Conservation (phyloP, 2,113 vertebrate species). For the Parotia lawesii region DNA sequence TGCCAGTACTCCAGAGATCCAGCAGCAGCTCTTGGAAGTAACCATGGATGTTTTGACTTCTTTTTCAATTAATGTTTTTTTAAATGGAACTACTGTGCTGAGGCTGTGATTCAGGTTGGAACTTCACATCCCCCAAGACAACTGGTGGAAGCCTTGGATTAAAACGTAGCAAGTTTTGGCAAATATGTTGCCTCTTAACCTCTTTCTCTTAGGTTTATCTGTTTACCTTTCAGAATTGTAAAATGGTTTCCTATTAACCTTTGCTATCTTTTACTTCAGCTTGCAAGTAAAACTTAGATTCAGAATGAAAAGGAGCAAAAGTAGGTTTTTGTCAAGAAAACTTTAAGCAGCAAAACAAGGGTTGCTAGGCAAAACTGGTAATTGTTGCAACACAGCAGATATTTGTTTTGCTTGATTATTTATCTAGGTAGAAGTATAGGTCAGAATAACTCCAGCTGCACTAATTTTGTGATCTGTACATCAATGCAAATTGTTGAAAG, state of each 20-base stretch:
- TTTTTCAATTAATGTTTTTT: slow-evolving; percentile 29
- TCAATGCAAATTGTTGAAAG: neutral
- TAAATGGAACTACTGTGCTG: neutral
- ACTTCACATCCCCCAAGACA: neutral
- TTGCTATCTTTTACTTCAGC: neutral
- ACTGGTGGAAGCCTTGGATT: neutral
- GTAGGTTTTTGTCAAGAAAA: neutral
- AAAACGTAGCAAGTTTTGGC: neutral
- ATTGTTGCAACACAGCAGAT: neutral
- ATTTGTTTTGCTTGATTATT: neutral
- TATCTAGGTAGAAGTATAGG: neutral
- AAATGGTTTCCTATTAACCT: neutral
- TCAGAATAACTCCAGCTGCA: neutral
- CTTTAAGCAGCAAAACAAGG: neutral
- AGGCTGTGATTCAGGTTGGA: neutral
- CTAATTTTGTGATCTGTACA: neutral
- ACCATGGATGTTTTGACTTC: slow-evolving; percentile 5
- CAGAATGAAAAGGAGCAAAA: neutral
- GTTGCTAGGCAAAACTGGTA: neutral
- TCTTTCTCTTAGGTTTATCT: neutral
- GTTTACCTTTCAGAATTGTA: neutral
- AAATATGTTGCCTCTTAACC: neutral
- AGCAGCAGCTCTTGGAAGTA: slow-evolving; percentile 14
- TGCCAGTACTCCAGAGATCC: neutral
- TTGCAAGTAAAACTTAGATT: neutral